A percentile compares a stretch with the other conserved stretches of the same genome.
phyloP scores from a whole-genome alignment of 1,140 invertebrate species.

The Eueides isabella region DNA sequence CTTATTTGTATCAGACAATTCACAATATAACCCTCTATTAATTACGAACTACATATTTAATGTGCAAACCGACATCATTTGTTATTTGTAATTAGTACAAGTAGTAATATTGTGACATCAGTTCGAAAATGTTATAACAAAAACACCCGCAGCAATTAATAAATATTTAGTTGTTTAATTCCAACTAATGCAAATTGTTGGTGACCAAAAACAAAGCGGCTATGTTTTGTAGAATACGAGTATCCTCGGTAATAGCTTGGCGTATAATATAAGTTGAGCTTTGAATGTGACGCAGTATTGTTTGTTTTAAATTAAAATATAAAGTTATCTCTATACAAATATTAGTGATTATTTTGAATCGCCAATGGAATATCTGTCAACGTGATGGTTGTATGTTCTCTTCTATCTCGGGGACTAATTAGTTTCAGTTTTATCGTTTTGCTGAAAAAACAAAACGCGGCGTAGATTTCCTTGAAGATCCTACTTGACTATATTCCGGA shows the following conservation, averaged over 20 bases:
- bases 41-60: slow-evolving; percentile 25
- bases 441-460: too few species aligned
- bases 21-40: slow-evolving; percentile 11
- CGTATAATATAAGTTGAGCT: slow-evolving; percentile 5
- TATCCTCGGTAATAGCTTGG: slow-evolving; percentile 14
- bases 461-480: too few species aligned
- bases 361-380: too few species aligned
- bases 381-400: too few species aligned
- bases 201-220: slow-evolving; percentile 29
- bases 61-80: slow-evolving; percentile 29
- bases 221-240: slow-evolving; percentile 32
- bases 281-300: not conserved
- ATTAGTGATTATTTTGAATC: too few species aligned
- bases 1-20: not conserved
- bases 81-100: slow-evolving; percentile 29
- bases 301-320: not conserved
- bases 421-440: too few species aligned
- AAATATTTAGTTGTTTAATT: slow-evolving; percentile 38
- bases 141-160: slow-evolving; percentile 34
- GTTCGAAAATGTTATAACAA: slow-evolving; percentile 24
- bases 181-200: slow-evolving; percentile 35
- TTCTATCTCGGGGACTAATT: too few species aligned
- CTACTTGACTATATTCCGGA: too few species aligned
- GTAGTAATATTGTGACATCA: slow-evolving; percentile 28
- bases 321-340: too few species aligned